Base-by-base conservation (phyloP, 2,113 vertebrate species). In the Lamprologus speciosus region DNA sequence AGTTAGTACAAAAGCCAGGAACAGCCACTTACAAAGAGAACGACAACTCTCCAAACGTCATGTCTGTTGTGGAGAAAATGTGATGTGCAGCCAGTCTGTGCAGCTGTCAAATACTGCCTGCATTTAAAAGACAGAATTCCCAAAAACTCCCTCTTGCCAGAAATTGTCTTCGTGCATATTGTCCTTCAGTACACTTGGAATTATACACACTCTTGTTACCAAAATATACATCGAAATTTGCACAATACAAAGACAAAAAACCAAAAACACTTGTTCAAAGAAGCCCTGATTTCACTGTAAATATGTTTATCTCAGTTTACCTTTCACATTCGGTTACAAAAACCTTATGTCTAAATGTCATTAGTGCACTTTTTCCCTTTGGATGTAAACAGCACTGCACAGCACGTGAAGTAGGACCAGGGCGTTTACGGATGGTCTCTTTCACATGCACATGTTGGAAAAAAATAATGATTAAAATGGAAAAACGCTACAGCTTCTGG, bases 371-470 rank as follows among this genome's bases (percentile, higher is more conserved):
- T 65, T 87, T 78, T 23, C 68, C 83, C 75, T 82, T 68, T 81
- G 13, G 7, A 85, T 96, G 95, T 96, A 96, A 96, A 96, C 95
- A 94, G 93, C 86, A 94, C 83, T 81, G 87, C 90, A 94, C 87
- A 55, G 84, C 75, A 90, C 60, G 86, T 42, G 21, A 85, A 81
- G 81, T 63, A 80, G 73, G 81, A 91, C 86, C 57, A 23, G 50
- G 28, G 90, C 14, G 13, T 28, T 85, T 45, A 81, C 4, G 45
- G 31, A 42, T 47, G 50, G 63, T 50, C 53, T 84, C 14, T 55
- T 58, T 83, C 73, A 81, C 51, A 53, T 51, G 70, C 26, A 73
- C 58, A 45, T 82, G 88, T 87, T 5, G 54, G 8, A 82, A 47
- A 26, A 31, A 78, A 70, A 89, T 33, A 68, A 78, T 12, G 53